Percentiles rank a stretch among this genome's conserved stretches.
Evolutionary conservation across 2,888 invertebrate species (phyloP).

Genomic region (Conops quadrifasciatus): DNA sequence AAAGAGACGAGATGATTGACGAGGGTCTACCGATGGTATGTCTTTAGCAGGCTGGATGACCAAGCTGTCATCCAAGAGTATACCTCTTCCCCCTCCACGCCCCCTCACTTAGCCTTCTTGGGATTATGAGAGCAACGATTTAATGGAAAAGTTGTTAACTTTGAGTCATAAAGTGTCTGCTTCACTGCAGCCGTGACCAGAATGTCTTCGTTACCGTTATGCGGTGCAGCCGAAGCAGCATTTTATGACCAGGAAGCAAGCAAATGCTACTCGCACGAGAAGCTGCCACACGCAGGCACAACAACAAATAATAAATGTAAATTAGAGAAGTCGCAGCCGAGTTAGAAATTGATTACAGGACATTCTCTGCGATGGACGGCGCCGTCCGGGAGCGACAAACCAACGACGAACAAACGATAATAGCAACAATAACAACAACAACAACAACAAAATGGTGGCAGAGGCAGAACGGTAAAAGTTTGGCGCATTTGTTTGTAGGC

Average conservation of each 20-base stretch:
- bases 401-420: slow-evolving; percentile 26
- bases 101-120: too few species aligned
- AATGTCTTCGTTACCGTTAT: neutral
- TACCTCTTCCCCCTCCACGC: too few species aligned
- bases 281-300: slow-evolving; percentile 54
- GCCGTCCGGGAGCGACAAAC: slow-evolving; percentile 29
- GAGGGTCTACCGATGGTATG: too few species aligned
- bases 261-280: slow-evolving; percentile 18
- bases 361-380: slow-evolving; percentile 34
- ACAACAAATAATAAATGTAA: slow-evolving; percentile 57
- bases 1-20: too few species aligned
- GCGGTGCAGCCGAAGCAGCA: neutral
- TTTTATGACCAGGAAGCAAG: slow-evolving; percentile 18
- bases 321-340: slow-evolving; percentile 48
- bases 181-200: too few species aligned
- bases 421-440: too few species aligned
- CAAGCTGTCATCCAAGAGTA: too few species aligned
- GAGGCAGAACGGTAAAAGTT: slow-evolving; percentile 14
- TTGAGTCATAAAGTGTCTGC: too few species aligned
- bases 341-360: slow-evolving; percentile 59
- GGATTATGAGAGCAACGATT: too few species aligned
- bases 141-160: too few species aligned
- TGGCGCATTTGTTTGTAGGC: neutral
- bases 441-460: neutral
- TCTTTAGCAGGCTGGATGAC: too few species aligned